Evolutionary conservation across 1,140 invertebrate species (phyloP), one percentile per base, ranked within the genome.

Genomic region (Camponotus floridanus): DNA sequence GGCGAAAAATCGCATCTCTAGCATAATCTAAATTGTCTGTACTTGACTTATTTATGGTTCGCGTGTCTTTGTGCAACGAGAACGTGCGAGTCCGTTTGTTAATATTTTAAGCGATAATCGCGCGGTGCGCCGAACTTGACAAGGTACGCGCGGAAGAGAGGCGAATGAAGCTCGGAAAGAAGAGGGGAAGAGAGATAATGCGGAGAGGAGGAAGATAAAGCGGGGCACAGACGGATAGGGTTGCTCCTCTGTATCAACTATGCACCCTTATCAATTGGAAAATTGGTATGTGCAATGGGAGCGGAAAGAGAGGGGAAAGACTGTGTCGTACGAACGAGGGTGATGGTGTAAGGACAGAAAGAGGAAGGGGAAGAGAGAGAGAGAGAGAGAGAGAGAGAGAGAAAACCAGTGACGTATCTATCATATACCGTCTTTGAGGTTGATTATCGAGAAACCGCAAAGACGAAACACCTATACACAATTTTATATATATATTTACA

Each of bases 231-330:
- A 87, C 55, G 81, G 83, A 89, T 68, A 86, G 78, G 91, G 91
- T 90, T 91, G 88, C 84, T 81, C 65, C 64, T 59, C 45, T 86
- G 85, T 92, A 92, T 92, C 86, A 91, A 87, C 87, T 87, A 90
- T 86, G 87, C 87, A 91, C 91, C 91, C 93, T 93, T 93, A 93
- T 93, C 93, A 93, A 92, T 93, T 93, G 93, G 89, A 93, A 93
- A 93, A 93, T 93, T 93, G 91, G 87, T 90, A 86, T 87, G 88
- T 83, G 87, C 81, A 89, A 91, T 84, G 87, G 89, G 90, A 88
- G 84, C 87, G 89, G 88, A 91, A 92, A 88, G 87, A 84, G 76
- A 81, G 76, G 70, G 62, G 55, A 65, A 68, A 65, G 67, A 15
- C 76, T 76, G 76, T 70, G 65, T 74, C 59, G 31, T 15, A 61